These are phyloP conservation scores for Cherax quadricarinatus DNA, from an alignment of 1,140 invertebrate species.

Conservation along the genomic window DNA sequence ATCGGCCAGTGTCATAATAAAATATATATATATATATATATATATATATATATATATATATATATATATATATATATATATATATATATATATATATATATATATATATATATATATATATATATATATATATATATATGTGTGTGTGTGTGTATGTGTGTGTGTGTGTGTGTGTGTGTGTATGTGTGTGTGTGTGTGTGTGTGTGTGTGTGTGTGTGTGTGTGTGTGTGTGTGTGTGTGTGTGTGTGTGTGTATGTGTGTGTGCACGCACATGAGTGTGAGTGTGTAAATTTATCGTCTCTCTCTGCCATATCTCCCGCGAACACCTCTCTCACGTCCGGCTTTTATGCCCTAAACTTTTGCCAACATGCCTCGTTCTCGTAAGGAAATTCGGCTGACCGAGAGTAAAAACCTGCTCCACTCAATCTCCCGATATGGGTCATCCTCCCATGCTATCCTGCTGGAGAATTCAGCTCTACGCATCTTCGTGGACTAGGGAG, in stretches of 20 bases:
- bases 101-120: too few relatives aligned
- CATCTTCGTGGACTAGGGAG: too few relatives aligned
- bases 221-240: neutral
- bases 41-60: too few relatives aligned
- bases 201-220: neutral
- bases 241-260: neutral
- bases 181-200: neutral
- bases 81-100: too few relatives aligned
- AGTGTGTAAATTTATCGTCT: neutral
- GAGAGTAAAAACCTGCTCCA: neutral
- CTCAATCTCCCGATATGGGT: neutral
- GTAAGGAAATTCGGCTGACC: neutral
- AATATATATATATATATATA: too few relatives aligned
- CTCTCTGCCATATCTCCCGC: neutral
- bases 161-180: neutral
- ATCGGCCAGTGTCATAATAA: too few relatives aligned
- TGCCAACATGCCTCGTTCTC: neutral
- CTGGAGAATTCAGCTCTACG: neutral
- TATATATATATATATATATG: too few relatives aligned
- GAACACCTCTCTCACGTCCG: neutral
- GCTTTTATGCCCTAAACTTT: neutral
- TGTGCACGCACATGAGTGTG: neutral
- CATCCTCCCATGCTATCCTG: neutral
- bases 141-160: neutral
- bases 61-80: too few relatives aligned